phyloP scores from a whole-genome alignment of 1,140 invertebrate species.

The Druon quercuslanigerum region DNA sequence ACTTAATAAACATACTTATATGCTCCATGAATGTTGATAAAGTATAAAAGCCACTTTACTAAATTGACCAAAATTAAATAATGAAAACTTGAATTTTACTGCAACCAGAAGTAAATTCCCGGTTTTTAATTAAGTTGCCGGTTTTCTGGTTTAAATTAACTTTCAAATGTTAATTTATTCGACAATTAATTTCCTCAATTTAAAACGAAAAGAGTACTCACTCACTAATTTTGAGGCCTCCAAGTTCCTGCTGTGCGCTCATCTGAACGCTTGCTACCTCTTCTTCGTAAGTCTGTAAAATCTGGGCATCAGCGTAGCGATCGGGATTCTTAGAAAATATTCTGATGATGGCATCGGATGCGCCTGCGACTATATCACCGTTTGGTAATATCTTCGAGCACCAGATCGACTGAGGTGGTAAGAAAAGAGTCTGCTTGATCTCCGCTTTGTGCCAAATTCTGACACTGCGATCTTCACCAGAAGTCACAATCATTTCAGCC shows the following conservation, averaged over 20 bases:
- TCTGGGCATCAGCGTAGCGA: constrained; percentile 80
- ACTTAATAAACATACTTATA: too few relatives aligned
- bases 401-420: constrained; percentile 95
- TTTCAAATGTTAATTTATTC: not conserved
- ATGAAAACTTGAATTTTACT: too few relatives aligned
- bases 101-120: too few relatives aligned
- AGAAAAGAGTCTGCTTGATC: constrained; percentile 82
- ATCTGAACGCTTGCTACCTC: constrained; percentile 80
- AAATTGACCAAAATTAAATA: too few relatives aligned
- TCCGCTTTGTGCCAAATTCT: constrained; percentile 86
- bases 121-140: too few relatives aligned
- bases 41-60: too few relatives aligned
- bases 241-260: constrained; percentile 81
- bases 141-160: too few relatives aligned
- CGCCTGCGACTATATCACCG: constrained; percentile 92
- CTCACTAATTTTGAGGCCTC: constrained; percentile 89
- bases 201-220: constrained; percentile 66
- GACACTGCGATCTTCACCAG: constrained; percentile 92
- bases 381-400: constrained; percentile 86
- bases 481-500: constrained; percentile 79
- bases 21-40: too few relatives aligned
- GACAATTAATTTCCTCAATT: constrained; percentile 24
- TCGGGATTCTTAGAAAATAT: constrained; percentile 86
- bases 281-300: constrained; percentile 83
- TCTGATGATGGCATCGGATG: constrained; percentile 90